These are phyloP conservation scores for Troides aeacus DNA, from an alignment of 2,888 invertebrate genomes.

Conservation along the genomic window DNA sequence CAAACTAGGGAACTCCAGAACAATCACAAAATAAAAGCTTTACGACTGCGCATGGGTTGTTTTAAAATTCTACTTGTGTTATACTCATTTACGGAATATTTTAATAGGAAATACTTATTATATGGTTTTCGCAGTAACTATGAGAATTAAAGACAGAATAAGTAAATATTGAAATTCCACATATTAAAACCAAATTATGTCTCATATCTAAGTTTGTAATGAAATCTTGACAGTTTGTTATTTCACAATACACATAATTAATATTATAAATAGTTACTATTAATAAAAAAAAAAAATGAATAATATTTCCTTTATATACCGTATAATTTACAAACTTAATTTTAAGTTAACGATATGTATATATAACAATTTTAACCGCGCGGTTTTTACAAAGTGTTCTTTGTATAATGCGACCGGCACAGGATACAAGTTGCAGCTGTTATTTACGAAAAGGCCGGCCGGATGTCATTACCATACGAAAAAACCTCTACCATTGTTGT, in stretches of 20 bases:
- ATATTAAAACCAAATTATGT: too few species aligned
- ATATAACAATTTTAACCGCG: neutral
- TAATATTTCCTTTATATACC: too few species aligned
- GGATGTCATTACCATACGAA: conserved; percentile 20
- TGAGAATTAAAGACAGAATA: neutral
- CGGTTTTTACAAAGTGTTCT: neutral
- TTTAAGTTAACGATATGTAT: too few species aligned
- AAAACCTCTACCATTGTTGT: conserved; percentile 19
- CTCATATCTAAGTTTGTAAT: too few species aligned
- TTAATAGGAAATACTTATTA: neutral
- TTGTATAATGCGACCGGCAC: conserved; percentile 10
- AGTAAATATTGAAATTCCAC: neutral
- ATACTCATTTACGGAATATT: neutral
- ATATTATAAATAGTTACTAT: too few species aligned
- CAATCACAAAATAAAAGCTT: too few species aligned
- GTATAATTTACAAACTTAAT: too few species aligned
- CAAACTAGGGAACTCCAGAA: too few species aligned
- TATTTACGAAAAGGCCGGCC: conserved; percentile 20
- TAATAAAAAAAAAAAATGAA: too few species aligned
- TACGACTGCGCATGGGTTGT: too few species aligned
- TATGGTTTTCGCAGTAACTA: neutral
- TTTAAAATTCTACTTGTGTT: neutral
- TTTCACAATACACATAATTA: too few species aligned
- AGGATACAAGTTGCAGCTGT: conserved; percentile 18
- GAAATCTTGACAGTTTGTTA: too few species aligned